Evolutionary conservation across 2,888 invertebrate species (phyloP), one percentile per base, ranked within the genome.

Genomic region (Perithous albicinctus): DNA sequence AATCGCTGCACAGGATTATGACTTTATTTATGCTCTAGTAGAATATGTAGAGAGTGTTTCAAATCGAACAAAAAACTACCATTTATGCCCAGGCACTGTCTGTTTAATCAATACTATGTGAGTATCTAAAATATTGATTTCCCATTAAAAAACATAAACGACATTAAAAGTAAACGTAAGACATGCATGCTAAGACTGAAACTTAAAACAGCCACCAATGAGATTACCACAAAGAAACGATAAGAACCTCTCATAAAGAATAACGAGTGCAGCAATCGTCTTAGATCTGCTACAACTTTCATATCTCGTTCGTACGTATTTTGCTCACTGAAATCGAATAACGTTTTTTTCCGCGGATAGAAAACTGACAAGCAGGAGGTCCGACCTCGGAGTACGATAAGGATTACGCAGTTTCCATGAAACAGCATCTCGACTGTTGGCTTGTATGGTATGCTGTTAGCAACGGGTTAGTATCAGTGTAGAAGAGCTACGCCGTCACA

Each of bases 321-420:
- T 56, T 43, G 26, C 38, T 54, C 32, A 20, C 43, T 43, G 59
- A 59, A 59, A 72, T 72, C 72, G 72, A 32, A 72, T 72, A 59
- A 72, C 59, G 32, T 35, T 69, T 67, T 38, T 7, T 38, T n/a
- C n/a, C 15, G 69, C 8, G 18, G 38, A 26, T 29, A 23, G 69
- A 51, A 38, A 54, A 54, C 38, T 54, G 69, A 69, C 69, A 20
- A 38, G 69, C 38, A 38, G 8, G 32, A n/a, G 54, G 15, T 8
- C 51, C 32, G 48, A 51, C 35, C 29, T 10, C 8, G n/a, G 51
- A 69, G 54, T 54, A 38, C 69, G 54, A 54, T 23, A 38, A 41
- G 69, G 35, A 35, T 51, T 35, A 20, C 38, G 35, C 38, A 38
- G 29, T 59, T 59, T 59, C 63, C 59, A 46, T 43, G 59, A 72